A percentile compares a stretch with the other conserved stretches of the same genome.
These are phyloP conservation scores for Drosophila nannoptera DNA, from an alignment of 1,140 invertebrate genomes.

Conservation along the genomic window DNA sequence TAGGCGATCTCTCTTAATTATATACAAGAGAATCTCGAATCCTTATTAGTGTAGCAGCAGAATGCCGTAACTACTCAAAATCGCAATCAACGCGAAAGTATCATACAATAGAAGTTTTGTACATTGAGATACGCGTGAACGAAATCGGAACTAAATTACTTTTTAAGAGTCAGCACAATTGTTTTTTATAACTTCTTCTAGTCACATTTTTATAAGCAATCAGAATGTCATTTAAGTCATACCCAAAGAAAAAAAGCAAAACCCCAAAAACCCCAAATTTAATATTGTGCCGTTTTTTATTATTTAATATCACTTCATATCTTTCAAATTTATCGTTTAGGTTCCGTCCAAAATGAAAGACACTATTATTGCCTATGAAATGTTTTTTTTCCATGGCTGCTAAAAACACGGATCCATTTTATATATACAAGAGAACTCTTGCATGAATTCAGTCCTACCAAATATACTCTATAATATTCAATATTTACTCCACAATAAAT, in stretches of 20 bases:
- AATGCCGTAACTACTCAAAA: slow-evolving; percentile 5
- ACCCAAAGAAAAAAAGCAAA: slow-evolving; percentile 4
- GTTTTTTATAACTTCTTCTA: neutral
- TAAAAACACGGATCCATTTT: slow-evolving; percentile 1
- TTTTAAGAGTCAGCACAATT: slow-evolving; percentile 33
- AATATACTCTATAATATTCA: slow-evolving; percentile 4
- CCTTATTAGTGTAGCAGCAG: neutral
- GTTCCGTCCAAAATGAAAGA: slow-evolving; percentile 60
- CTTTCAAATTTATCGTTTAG: slow-evolving; percentile 46
- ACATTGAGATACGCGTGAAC: neutral
- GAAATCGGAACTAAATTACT: slow-evolving; percentile 16
- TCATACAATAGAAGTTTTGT: slow-evolving; percentile 10
- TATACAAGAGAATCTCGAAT: slow-evolving; percentile 4
- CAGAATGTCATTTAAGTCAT: slow-evolving; percentile 32
- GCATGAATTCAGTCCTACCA: slow-evolving; percentile 28
- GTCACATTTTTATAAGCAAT: neutral
- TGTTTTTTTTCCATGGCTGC: neutral
- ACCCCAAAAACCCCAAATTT: slow-evolving; percentile 9
- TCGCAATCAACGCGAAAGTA: slow-evolving; percentile 39
- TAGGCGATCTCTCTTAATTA: slow-evolving; percentile 12
- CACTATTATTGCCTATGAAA: slow-evolving; percentile 19
- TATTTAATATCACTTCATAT: slow-evolving; percentile 4
- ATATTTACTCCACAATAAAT: slow-evolving; percentile 27
- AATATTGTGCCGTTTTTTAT: slow-evolving; percentile 37
- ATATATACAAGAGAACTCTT: neutral